A percentile compares a stretch with the other conserved stretches of the same genome.
phyloP scores from a whole-genome alignment of 35 echinoderm and acorn worm species.

The Anneissia japonica region DNA sequence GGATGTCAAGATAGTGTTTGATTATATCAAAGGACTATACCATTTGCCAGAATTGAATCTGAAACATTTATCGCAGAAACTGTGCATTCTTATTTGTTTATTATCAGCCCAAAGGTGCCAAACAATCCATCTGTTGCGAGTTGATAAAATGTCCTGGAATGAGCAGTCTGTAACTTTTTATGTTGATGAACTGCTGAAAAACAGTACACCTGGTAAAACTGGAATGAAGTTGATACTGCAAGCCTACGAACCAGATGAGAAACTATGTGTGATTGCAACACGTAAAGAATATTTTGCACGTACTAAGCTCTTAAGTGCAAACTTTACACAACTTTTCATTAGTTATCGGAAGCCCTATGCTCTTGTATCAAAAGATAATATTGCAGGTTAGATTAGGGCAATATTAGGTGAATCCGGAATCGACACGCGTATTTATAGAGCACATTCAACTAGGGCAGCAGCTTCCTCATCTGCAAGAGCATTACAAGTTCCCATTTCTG shows the following conservation, averaged over 20 bases:
- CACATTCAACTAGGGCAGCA: conserved; percentile 6
- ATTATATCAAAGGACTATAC: conserved; percentile 29
- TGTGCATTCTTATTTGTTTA: conserved; percentile 39
- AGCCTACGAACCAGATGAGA: conserved; percentile 31
- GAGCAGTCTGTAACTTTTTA: background rate
- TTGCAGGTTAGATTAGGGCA: conserved; percentile 2
- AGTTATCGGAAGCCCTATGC: conserved; percentile 27
- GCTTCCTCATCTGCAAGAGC: background rate
- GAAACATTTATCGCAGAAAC: conserved; percentile 45
- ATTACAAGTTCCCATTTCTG: background rate
- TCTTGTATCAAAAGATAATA: conserved; percentile 10
- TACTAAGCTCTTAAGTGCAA: conserved; percentile 14
- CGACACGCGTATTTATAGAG: background rate
- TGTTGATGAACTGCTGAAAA: conserved; percentile 3
- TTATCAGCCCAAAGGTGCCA: conserved; percentile 33
- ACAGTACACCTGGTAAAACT: conserved; percentile 11
- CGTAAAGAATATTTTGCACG: background rate
- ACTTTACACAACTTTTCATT: background rate
- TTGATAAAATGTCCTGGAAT: conserved; percentile 18
- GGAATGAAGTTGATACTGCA: background rate
- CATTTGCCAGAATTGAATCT: conserved; percentile 22
- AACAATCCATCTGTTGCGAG: conserved; percentile 28
- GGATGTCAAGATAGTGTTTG: conserved; percentile 46
- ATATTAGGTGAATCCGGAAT: conserved; percentile 11
- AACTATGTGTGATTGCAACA: conserved; percentile 9